Base-by-base conservation (phyloP, 2,113 vertebrate genomes). In the Pipra filicauda region DNA sequence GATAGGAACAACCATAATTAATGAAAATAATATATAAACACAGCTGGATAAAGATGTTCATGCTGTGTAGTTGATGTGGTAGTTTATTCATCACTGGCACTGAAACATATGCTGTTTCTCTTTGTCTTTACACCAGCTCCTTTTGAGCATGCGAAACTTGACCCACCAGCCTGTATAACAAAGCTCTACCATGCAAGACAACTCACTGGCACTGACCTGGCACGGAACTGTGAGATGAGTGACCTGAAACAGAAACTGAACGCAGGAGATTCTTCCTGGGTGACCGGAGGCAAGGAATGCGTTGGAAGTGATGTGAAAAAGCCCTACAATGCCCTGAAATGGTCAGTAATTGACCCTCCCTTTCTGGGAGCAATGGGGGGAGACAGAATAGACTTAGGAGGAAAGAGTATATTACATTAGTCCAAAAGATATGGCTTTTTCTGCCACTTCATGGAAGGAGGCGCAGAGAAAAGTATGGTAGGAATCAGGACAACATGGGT, bases 1-100 rank as follows among this genome's bases (percentile, higher is more conserved):
- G 67, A 44, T 75, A 89, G 28, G 9, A 94, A 16, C 66, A 80
- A 54, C 30, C 43, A 28, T 95, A 94, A 89, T 87, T 91, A 93
- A 96, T 95, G 79, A 54, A 92, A 61, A 89, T 88, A 85, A 95
- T 91, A 96, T 78, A 88, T 93, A 94, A 94, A 91, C 96, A 90
- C 95, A 96, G 94, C 95, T 97, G 96, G 96, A 88, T 76, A 65
- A 72, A 88, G 55, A 69, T 55, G 51, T 66, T 66, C 81, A 37
- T 46, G 78, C 66, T 93, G 43, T 61, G 78, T 30, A 15, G 64
- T 14, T 51, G 74, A 83, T 61, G 22, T 4, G 39, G 48, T 43
- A 44, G 44, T 81, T 97, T 94, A 95, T 43, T 62, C 41, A 28
- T 66, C 94, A 67, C 80, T 71, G 37, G 71, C 31, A 49, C 30